These are phyloP conservation scores for Ptilorrhoa leucosticta DNA, from an alignment of 2,113 vertebrate genomes.

Conservation along the genomic window DNA sequence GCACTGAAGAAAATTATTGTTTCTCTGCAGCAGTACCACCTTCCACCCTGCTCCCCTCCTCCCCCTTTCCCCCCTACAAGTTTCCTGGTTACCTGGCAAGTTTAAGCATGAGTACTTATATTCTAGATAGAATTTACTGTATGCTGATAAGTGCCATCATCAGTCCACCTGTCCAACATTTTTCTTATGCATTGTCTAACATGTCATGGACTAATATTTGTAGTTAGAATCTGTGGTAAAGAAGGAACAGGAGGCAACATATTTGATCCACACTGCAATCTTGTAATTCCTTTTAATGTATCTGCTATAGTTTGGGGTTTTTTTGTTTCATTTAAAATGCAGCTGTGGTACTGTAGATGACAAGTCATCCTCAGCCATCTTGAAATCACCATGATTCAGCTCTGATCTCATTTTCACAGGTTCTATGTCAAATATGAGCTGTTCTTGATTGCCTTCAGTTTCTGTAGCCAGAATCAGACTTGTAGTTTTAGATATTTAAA, in stretches of 20 bases:
- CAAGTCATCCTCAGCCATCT: neutral
- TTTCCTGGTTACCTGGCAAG: neutral
- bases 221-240: neutral
- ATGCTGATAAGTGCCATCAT: neutral
- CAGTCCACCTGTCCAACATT: neutral
- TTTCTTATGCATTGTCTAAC: neutral
- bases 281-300: neutral
- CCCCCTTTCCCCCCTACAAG: accelerated
- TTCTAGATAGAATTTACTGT: neutral
- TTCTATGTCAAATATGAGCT: neutral
- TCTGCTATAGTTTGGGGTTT: neutral
- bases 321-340: neutral
- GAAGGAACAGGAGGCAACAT: neutral
- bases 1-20: neutral
- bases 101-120: neutral
- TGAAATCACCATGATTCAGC: neutral
- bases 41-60: neutral
- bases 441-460: neutral
- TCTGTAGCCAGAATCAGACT: neutral
- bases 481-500: neutral
- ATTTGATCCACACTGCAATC: neutral
- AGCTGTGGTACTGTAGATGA: neutral
- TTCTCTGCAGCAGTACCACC: neutral
- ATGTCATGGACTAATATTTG: neutral
- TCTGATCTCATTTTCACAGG: neutral